Percentiles rank a stretch among this genome's conserved stretches.
Evolutionary conservation across 2,113 vertebrate genomes (phyloP).

Genomic region (Strix aluco): DNA sequence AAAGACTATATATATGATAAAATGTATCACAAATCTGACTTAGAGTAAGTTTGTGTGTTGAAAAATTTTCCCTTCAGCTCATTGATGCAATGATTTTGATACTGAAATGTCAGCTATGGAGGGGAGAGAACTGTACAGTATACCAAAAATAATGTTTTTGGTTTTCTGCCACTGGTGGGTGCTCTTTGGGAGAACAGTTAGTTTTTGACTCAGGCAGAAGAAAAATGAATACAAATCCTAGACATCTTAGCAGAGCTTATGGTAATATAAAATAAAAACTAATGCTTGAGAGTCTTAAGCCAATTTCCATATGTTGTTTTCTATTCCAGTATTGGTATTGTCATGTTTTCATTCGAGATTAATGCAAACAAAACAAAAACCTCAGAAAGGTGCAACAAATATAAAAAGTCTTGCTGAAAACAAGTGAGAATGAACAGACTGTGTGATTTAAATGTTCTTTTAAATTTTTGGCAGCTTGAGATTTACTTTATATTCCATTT

Average conservation of each 20-base stretch:
- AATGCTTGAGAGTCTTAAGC: neutral
- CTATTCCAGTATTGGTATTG: neutral
- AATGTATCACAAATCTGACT: neutral
- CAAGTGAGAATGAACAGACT: neutral
- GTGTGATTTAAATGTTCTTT: constrained; percentile 24
- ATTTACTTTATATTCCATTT: constrained; percentile 37
- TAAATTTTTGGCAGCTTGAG: neutral
- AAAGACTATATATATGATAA: neutral
- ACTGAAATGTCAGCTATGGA: neutral
- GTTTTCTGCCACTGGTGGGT: neutral
- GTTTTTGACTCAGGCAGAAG: neutral
- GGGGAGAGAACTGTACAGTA: neutral
- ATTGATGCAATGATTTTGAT: neutral
- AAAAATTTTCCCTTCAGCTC: neutral
- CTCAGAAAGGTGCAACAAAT: neutral
- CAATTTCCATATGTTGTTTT: neutral
- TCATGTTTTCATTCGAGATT: neutral
- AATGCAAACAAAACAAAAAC: neutral
- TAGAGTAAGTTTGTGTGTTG: neutral
- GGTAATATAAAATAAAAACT: neutral
- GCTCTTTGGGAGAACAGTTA: neutral
- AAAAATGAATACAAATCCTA: neutral
- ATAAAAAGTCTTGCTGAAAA: neutral
- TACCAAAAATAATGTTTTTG: neutral
- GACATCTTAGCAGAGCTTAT: neutral